Base-by-base conservation (phyloP, 2,797 vertebrate species). In the Rallus crepitans region DNA sequence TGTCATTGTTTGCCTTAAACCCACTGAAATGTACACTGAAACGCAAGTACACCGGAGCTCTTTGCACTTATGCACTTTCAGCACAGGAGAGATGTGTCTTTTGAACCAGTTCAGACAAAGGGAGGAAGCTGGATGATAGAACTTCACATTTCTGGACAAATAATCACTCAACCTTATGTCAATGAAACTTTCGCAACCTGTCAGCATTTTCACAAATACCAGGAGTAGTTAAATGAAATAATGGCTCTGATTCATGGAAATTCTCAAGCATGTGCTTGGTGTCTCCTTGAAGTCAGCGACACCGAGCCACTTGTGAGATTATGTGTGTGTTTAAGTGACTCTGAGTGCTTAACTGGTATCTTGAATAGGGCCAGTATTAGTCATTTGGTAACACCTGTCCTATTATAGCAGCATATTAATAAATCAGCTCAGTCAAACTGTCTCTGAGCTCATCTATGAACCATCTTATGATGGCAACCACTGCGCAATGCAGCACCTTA, bases 361-460 rank as follows among this genome's bases (percentile, higher is more conserved):
- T 61, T 82, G 63, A 96, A 82, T 42, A 68, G 48, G 48, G 31
- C 8, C 55, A 42, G 82, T 52, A 42, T 89, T 53, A 89, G 40
- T 89, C 73, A 90, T 40, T 77, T 9, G 24, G 73, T 50, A 93
- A 92, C 78, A 94, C 66, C 91, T 96, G 90, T 80, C 75, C 82
- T 80, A 18, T 86, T 63, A 10, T 8, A 78, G 69, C 17, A 90
- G 16, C 30, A 71, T 63, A 94, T 94, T 80, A 88, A 96, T 88
- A 94, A 97, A 91, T 87, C 82, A 87, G 3, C 45, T 53, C 1
- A 6, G 70, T 68, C 75, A 87, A 66, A 27, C 71, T 84, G 80
- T 56, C 60, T 88, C 70, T 95, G 87, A 95, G 90, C 66, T 96
- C 68, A 70, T 89, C 77, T 82, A 1, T 33, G 77, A 76, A 84